Evolutionary conservation across 64 coral and sea anemone species (phyloP).

Genomic region (Montipora sp.): DNA sequence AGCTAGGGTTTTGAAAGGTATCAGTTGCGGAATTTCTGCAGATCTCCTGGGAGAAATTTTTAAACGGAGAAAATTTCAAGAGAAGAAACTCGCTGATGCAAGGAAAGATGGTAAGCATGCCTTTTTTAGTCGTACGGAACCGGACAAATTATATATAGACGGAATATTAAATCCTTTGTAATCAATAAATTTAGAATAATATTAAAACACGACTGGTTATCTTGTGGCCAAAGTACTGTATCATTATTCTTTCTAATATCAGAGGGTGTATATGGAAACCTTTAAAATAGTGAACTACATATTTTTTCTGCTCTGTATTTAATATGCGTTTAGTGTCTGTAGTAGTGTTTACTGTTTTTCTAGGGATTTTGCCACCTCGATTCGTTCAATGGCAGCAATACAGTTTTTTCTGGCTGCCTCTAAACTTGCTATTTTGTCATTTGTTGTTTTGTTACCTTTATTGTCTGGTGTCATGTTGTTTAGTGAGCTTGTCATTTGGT

Average conservation of each 20-base stretch:
- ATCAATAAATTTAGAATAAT: not conserved
- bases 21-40: too few relatives aligned
- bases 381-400: conserved; percentile 9
- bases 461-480: not conserved
- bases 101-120: not conserved
- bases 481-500: not conserved
- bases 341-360: not conserved
- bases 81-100: too few relatives aligned
- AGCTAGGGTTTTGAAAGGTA: too few relatives aligned
- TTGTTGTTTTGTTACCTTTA: not conserved
- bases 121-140: not conserved
- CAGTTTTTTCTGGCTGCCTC: not conserved
- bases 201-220: not conserved
- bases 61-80: too few relatives aligned
- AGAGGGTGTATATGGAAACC: not conserved
- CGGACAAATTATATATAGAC: not conserved
- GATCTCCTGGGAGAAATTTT: too few relatives aligned
- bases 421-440: not conserved
- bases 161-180: conserved; percentile 6
- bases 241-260: not conserved
- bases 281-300: not conserved
- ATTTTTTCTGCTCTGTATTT: not conserved
- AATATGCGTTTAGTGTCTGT: not conserved
- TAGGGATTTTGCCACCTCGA: not conserved
- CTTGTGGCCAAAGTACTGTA: not conserved